Evolutionary conservation across 2,797 vertebrate genomes (phyloP).

Genomic region (Tiaroga cobitis): DNA sequence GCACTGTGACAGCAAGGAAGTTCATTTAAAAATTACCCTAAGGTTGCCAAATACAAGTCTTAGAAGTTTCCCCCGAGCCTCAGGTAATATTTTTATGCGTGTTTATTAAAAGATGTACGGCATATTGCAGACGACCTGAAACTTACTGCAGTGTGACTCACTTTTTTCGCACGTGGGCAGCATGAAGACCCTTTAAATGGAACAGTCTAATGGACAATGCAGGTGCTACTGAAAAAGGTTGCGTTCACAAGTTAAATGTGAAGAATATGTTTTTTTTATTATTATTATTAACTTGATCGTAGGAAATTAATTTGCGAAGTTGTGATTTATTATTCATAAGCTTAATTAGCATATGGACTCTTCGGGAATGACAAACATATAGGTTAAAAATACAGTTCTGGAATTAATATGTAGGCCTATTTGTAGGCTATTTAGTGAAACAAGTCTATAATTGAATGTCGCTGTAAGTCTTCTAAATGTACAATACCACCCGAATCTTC

Average conservation of each 20-base stretch:
- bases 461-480: neutral
- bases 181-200: slow-evolving; percentile 49
- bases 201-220: neutral
- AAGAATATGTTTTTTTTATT: neutral
- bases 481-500: slow-evolving; percentile 41
- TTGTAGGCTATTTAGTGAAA: neutral
- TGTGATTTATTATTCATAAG: neutral
- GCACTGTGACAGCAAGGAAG: neutral
- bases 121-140: slow-evolving; percentile 64
- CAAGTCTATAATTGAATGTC: neutral
- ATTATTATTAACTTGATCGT: neutral
- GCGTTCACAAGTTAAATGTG: neutral
- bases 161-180: slow-evolving; percentile 75
- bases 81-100: slow-evolving; percentile 28
- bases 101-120: slow-evolving; percentile 52
- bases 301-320: neutral
- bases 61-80: neutral
- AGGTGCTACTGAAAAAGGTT: neutral
- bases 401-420: neutral
- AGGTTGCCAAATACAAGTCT: neutral
- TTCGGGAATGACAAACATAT: neutral
- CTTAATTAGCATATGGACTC: neutral
- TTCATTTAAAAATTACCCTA: neutral
- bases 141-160: slow-evolving; percentile 86
- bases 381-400: neutral